Evolutionary conservation across 1,140 invertebrate species (phyloP), one percentile per base, ranked within the genome.

Genomic region (Drosophila tani): DNA sequence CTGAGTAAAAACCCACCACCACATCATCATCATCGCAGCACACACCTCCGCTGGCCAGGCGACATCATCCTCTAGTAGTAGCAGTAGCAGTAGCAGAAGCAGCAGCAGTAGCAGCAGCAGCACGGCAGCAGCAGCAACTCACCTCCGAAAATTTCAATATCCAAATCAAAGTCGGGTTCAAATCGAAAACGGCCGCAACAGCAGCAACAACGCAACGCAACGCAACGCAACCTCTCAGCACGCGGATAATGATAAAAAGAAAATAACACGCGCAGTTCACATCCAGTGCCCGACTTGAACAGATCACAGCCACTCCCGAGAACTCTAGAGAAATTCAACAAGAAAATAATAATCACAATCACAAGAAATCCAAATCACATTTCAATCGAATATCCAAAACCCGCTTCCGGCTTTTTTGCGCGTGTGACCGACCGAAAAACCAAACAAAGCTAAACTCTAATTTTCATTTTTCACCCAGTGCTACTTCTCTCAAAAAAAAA

Each of bases 151-250:
- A 91, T 91, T 91, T 91, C 88, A 91, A 91, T 91, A 91, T 91
- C 90, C 81, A 92, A 92, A 92, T 92, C 91, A 92, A 92, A 92
- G 91, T 92, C 87, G 81, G 86, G 91, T 91, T 92, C 91, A 92
- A 92, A 92, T 92, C 91, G 91, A 92, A 91, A 82, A 83, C 91
- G 83, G 83, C 91, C 86, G 91, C 83, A 92, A 92, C 78, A 92
- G 81, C 83, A 92, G 86, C 91, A 91, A 92, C 91, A 92, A 87
- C 91, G 79, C 82, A 82, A 83, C 82, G 77, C 81, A 91, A 81
- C 81, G 49, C 49, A 91, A 81, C 81, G 49, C 49, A 51, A 51
- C 53, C 32, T 55, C 53, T 55, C 65, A 90, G 82, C 81, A 85
- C 85, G 85, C 85, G 85, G 81, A 90, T 79, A 88, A 90, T 90